These are phyloP conservation scores for Phenganax subtilis DNA, from an alignment of 92 coral and sea anemone species.

Conservation along the genomic window DNA sequence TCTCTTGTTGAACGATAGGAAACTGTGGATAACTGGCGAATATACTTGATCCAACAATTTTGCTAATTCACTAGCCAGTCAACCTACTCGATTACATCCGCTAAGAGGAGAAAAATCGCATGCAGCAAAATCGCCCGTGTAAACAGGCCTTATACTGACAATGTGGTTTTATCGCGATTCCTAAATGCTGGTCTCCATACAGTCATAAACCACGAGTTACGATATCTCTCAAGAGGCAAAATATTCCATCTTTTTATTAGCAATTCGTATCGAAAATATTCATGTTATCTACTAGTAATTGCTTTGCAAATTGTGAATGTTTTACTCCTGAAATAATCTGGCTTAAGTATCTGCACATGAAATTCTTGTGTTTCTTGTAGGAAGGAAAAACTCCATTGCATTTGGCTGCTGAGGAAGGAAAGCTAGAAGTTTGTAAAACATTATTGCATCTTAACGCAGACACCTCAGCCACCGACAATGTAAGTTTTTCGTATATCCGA, in stretches of 20 bases:
- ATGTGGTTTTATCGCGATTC: too few species aligned
- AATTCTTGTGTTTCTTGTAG: slow-evolving; percentile 36
- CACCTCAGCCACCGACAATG: slow-evolving; percentile 85
- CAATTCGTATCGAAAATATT: not conserved
- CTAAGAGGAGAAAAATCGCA: too few species aligned
- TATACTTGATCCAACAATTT: too few species aligned
- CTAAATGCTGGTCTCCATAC: too few species aligned
- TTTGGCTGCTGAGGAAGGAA: slow-evolving; percentile 85
- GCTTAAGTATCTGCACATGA: not conserved
- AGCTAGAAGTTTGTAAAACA: slow-evolving; percentile 77
- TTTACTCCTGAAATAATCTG: not conserved
- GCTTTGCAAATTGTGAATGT: not conserved
- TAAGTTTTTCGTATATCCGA: slow-evolving; percentile 36
- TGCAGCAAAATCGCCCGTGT: too few species aligned
- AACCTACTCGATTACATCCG: too few species aligned
- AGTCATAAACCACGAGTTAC: too few species aligned
- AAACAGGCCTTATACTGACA: not conserved
- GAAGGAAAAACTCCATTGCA: slow-evolving; percentile 95
- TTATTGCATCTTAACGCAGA: slow-evolving; percentile 80
- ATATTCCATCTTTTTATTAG: too few species aligned
- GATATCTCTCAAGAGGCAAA: too few species aligned
- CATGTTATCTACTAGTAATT: not conserved
- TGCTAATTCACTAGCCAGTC: too few species aligned
- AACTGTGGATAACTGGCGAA: too few species aligned
- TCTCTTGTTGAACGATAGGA: too few species aligned